A percentile compares a stretch with the other conserved stretches of the same genome.
These are phyloP conservation scores for Aproaerema taeniolella DNA, from an alignment of 2,888 invertebrate genomes.

Conservation along the genomic window DNA sequence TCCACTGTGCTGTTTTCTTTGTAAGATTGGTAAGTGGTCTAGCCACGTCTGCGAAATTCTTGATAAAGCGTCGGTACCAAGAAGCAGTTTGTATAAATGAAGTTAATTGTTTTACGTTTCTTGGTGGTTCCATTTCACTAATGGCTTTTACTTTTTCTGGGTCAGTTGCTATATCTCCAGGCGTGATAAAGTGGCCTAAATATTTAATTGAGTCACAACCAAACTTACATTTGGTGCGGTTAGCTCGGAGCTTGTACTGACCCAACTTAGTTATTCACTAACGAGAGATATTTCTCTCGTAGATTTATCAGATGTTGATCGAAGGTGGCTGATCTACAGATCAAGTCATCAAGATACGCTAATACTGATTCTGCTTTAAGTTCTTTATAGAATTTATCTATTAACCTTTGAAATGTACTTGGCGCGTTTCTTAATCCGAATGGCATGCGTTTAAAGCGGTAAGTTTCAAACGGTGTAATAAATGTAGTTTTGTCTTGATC, in stretches of 20 bases:
- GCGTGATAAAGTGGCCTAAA: conserved; percentile 26
- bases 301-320: conserved; percentile 22
- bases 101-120: conserved; percentile 20
- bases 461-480: no score
- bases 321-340: conserved; percentile 22
- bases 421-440: no score
- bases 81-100: conserved; percentile 17
- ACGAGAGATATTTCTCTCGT: conserved; percentile 17
- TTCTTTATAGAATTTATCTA: no score
- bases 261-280: conserved; percentile 12
- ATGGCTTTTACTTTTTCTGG: conserved; percentile 22
- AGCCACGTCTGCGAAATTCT: conserved; percentile 12
- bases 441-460: no score
- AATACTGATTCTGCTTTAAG: conserved; percentile 21
- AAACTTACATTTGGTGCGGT: conserved; percentile 23
- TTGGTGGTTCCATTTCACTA: not conserved
- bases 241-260: conserved; percentile 20
- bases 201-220: conserved; percentile 22
- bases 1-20: no score
- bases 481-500: no score
- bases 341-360: conserved; percentile 28
- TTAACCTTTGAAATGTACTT: no score
- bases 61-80: conserved; percentile 19
- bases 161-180: conserved; percentile 26
- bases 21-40: not conserved